Conservation (phyloP, 2,888 invertebrate genomes). For the Mycalesis mineus region DNA sequence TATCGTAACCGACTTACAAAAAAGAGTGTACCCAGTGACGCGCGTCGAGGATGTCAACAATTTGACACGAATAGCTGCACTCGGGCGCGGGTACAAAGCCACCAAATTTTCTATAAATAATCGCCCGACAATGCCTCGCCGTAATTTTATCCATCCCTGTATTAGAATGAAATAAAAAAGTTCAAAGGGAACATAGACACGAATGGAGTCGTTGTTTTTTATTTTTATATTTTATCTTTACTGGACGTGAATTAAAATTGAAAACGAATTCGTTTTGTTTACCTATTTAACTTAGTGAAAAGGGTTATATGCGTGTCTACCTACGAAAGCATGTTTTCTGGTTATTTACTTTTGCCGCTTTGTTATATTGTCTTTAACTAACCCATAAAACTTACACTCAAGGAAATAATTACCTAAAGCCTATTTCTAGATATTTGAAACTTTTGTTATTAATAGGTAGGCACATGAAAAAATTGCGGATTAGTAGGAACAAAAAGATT, state of each 20-base stretch:
- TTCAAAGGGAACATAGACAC: slow-evolving; percentile 42
- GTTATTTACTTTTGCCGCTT: no score
- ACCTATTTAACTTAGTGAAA: no score
- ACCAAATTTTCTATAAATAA: slow-evolving; percentile 76
- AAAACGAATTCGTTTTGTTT: no score
- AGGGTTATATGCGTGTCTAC: no score
- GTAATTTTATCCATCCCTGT: slow-evolving; percentile 75
- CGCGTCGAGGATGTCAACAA: slow-evolving; percentile 51
- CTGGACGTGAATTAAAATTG: neutral
- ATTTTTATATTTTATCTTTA: slow-evolving; percentile 20
- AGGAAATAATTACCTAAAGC: no score
- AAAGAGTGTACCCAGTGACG: slow-evolving; percentile 45
- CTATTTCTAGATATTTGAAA: no score
- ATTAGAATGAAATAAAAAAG: slow-evolving; percentile 72
- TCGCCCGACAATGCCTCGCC: slow-evolving; percentile 66
- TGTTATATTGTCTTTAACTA: no score
- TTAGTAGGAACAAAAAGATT: no score
- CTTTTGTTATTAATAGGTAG: no score
- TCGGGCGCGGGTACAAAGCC: slow-evolving; percentile 67
- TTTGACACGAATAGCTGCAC: slow-evolving; percentile 51
- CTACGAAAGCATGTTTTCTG: no score
- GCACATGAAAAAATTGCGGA: no score
- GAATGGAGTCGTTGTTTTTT: slow-evolving; percentile 41
- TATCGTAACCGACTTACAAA: slow-evolving; percentile 40
- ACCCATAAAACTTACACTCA: no score